Base-by-base conservation (phyloP, 2,888 invertebrate species). In the Eupithecia dodoneata region DNA sequence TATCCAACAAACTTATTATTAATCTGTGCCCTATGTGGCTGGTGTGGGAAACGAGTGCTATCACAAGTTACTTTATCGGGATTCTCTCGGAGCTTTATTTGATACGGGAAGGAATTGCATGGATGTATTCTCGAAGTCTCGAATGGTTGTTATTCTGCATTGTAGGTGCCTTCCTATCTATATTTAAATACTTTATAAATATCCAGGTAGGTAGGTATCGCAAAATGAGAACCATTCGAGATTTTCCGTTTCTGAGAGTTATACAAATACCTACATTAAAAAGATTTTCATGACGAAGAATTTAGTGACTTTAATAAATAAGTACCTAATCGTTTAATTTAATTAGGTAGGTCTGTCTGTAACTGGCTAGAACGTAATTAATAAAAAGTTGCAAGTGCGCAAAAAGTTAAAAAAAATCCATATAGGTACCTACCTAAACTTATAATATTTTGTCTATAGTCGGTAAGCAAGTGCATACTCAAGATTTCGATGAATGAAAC, bases 401-500 rank as follows among this genome's bases (percentile, higher is more conserved):
- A 59, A 55, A n/a, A 55, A n/a, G 7, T 52, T 18, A 59, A n/a
- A 52, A 52, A 7, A 15, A 65, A 41, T 66, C 2, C 12, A 42
- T 6, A 66, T 18, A n/a, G n/a, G n/a, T n/a, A 13, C 15, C 30
- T 7, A 2, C 30, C 30, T 30, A 30, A 1, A 30, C 30, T 30
- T 67, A 13, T 4, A 52, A 4, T 47, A 18, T 45, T 67, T 44
- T 30, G 30, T n/a, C 9, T 12, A 6, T 12, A 12, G 2, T 70
- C 30, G 47, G 30, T 70, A 10, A 70, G 47, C 30, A 70, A 70
- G 70, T 63, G 30, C 63, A 66, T 42, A 3, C 2, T 42, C 63
- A 86, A 87, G 88, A 89, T 87, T 88, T 87, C 83, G 85, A 44
- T n/a, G 9, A 83, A 84, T 85, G 87, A 79, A 80, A 81, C 69